Conservation (phyloP, 2,113 vertebrate species). For the Fulmarus glacialis region DNA sequence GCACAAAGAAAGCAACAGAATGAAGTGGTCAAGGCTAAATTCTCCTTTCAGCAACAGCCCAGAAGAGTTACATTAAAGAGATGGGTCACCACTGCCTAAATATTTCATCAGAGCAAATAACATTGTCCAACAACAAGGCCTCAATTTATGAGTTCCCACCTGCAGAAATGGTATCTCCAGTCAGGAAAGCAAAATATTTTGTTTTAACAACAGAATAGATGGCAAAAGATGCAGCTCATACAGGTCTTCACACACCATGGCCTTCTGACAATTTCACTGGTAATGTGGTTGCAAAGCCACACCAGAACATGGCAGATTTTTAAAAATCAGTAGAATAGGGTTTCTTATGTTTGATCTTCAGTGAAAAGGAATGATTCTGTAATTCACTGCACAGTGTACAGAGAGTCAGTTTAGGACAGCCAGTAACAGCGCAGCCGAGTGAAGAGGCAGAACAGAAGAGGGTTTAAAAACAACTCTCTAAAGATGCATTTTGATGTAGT, state of each 20-base stretch:
- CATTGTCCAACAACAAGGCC: neutral
- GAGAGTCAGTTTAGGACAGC: neutral
- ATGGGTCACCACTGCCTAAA: neutral
- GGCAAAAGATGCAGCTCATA: neutral
- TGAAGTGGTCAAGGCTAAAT: neutral
- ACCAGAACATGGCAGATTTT: neutral
- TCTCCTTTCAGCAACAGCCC: neutral
- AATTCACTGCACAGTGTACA: neutral
- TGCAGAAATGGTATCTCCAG: neutral
- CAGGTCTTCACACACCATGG: neutral
- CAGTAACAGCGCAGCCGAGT: neutral
- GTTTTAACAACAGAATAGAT: neutral
- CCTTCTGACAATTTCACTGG: neutral
- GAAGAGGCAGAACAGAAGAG: neutral
- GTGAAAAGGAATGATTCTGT: neutral
- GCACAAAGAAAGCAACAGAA: neutral
- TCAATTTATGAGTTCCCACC: neutral
- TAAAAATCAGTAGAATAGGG: neutral
- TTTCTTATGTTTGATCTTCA: neutral
- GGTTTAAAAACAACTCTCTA: neutral
- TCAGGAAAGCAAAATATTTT: neutral
- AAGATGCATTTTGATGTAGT: neutral
- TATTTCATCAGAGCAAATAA: neutral
- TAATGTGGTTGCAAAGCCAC: neutral
- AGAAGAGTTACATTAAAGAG: neutral